These are phyloP conservation scores for Chrysolina oricalcia DNA, from an alignment of 2,888 invertebrate genomes.

Conservation along the genomic window DNA sequence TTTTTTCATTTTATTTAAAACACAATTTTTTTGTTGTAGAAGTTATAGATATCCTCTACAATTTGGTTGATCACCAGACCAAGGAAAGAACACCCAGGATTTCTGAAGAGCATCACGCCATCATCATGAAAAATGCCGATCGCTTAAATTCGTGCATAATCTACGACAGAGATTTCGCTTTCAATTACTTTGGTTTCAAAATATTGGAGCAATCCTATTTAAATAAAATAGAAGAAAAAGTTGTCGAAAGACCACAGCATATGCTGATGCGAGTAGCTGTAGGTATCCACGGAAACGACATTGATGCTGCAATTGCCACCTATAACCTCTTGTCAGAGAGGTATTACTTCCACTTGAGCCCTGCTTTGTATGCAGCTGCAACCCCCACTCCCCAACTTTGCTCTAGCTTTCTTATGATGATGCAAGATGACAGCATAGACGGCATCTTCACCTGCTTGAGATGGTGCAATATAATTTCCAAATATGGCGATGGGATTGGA, in stretches of 20 bases:
- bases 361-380: slow-evolving; percentile 96
- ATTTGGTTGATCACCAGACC: slow-evolving; percentile 83
- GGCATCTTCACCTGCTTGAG: slow-evolving; percentile 95
- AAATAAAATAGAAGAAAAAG: slow-evolving; percentile 91
- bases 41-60: slow-evolving; percentile 90
- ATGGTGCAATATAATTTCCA: slow-evolving; percentile 95
- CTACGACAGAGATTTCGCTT: slow-evolving; percentile 96
- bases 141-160: slow-evolving; percentile 95
- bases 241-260: slow-evolving; percentile 97
- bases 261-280: slow-evolving; percentile 98
- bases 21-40: slow-evolving; percentile 76
- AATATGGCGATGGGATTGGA: slow-evolving; percentile 98
- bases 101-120: slow-evolving; percentile 85
- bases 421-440: slow-evolving; percentile 95
- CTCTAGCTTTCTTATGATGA: slow-evolving; percentile 95
- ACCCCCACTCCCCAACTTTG: slow-evolving; percentile 94
- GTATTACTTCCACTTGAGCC: slow-evolving; percentile 98
- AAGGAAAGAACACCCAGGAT: slow-evolving; percentile 87
- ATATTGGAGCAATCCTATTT: slow-evolving; percentile 97
- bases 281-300: slow-evolving; percentile 94
- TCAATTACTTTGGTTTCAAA: slow-evolving; percentile 99
- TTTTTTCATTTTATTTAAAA: neutral
- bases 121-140: slow-evolving; percentile 91
- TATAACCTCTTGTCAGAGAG: slow-evolving; percentile 96
- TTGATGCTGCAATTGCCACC: slow-evolving; percentile 94